These are phyloP conservation scores for Oxyura jamaicensis DNA, from an alignment of 2,113 vertebrate species.

Conservation along the genomic window DNA sequence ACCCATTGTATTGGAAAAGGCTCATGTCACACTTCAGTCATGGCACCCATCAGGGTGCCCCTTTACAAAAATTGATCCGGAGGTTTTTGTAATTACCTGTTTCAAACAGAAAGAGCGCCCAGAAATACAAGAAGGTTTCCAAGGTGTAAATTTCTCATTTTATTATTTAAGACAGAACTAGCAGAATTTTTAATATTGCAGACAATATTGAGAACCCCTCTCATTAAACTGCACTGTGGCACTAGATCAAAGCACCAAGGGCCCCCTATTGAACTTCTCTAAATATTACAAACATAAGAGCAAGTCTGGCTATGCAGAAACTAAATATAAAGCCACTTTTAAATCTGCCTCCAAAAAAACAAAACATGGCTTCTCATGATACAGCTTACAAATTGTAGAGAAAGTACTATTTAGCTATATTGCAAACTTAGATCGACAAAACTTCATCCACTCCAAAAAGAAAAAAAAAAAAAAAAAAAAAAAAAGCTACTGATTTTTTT, in stretches of 20 bases:
- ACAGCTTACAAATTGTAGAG: not conserved
- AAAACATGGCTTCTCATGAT: not conserved
- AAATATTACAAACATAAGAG: conserved; percentile 88
- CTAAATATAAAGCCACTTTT: conserved; percentile 53
- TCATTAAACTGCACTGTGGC: conserved; percentile 82
- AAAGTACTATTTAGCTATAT: not conserved
- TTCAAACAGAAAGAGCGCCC: conserved; percentile 66
- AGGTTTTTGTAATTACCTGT: conserved; percentile 84
- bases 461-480: not conserved
- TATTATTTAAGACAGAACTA: conserved; percentile 60
- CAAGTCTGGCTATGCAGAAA: conserved; percentile 70
- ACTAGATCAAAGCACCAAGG: conserved; percentile 93
- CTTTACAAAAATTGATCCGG: conserved; percentile 85
- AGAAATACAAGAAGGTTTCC: conserved; percentile 67
- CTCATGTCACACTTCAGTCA: conserved; percentile 85
- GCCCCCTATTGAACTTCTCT: conserved; percentile 94
- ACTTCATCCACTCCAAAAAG: not conserved
- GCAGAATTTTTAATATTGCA: conserved; percentile 67
- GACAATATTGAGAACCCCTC: conserved; percentile 78
- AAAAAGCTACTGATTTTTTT: not conserved
- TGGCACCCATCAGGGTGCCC: conserved; percentile 82
- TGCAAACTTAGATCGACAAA: not conserved
- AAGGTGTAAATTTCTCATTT: conserved; percentile 73
- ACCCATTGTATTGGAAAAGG: conserved; percentile 87
- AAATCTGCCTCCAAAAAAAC: not conserved